A percentile compares a stretch with the other conserved stretches of the same genome.
These are phyloP conservation scores for Chloromyia formosa DNA, from an alignment of 2,888 invertebrate genomes.

Conservation along the genomic window DNA sequence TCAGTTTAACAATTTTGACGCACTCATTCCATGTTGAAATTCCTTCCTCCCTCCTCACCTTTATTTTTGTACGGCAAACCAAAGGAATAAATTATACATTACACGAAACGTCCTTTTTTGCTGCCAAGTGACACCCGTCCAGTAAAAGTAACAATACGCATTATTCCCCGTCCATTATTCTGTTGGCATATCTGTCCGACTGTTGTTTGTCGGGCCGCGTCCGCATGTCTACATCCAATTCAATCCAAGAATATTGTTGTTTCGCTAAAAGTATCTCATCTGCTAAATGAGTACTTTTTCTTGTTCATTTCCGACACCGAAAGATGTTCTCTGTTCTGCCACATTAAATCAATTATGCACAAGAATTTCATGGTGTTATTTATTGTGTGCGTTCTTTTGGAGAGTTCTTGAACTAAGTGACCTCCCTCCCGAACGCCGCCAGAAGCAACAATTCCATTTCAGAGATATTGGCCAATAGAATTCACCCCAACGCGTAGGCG, in stretches of 20 bases:
- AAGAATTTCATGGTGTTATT: slow-evolving; percentile 48
- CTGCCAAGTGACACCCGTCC: too few relatives aligned
- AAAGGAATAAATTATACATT: too few relatives aligned
- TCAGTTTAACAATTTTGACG: too few relatives aligned
- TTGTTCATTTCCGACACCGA: slow-evolving; percentile 45
- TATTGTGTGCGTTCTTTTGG: slow-evolving; percentile 41
- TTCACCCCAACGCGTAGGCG: background rate
- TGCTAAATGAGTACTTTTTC: slow-evolving; percentile 42
- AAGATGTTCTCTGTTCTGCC: slow-evolving; percentile 42
- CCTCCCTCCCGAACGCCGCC: background rate
- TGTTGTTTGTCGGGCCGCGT: too few relatives aligned
- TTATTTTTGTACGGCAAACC: too few relatives aligned
- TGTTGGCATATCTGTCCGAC: too few relatives aligned
- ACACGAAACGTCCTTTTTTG: too few relatives aligned
- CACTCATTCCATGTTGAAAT: too few relatives aligned
- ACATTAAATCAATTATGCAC: slow-evolving; percentile 50
- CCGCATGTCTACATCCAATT: too few relatives aligned
- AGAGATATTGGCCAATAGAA: background rate
- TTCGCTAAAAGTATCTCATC: slow-evolving; percentile 30
- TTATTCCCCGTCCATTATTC: too few relatives aligned
- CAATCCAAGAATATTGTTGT: background rate
- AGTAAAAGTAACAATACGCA: too few relatives aligned
- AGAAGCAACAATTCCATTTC: background rate
- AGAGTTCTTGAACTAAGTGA: background rate
- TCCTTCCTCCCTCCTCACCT: too few relatives aligned